These are phyloP conservation scores for Leguminivora glycinivorella DNA, from an alignment of 1,140 invertebrate genomes.

Conservation along the genomic window DNA sequence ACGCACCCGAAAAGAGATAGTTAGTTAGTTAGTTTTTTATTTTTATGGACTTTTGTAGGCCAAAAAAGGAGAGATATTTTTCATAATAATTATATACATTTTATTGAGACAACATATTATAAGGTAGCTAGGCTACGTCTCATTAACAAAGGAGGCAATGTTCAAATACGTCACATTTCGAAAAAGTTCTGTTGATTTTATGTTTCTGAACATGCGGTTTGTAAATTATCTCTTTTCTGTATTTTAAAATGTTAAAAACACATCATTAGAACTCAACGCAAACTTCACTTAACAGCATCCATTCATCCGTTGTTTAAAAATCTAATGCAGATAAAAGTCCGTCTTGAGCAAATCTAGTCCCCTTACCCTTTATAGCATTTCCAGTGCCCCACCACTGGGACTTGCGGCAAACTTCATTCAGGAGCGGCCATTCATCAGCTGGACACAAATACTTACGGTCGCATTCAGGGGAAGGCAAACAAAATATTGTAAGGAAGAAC, in stretches of 20 bases:
- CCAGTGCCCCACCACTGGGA: slow-evolving; percentile 12
- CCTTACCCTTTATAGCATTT: slow-evolving; percentile 14
- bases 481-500: slow-evolving; percentile 39
- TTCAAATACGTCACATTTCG: no score
- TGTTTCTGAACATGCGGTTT: no score
- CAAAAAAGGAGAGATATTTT: no score
- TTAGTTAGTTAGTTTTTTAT: no score
- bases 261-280: background rate
- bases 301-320: slow-evolving; percentile 8
- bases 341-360: slow-evolving; percentile 12
- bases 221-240: background rate
- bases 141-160: no score
- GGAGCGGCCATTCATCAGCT: slow-evolving; percentile 17
- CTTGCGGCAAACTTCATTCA: slow-evolving; percentile 20
- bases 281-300: background rate
- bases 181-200: no score
- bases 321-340: slow-evolving; percentile 7
- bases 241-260: background rate
- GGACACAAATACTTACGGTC: slow-evolving; percentile 28
- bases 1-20: no score
- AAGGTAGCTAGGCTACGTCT: no score
- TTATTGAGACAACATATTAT: no score
- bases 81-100: no score
- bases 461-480: slow-evolving; percentile 34
- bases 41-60: no score